These are phyloP conservation scores for Erpetoichthys calabaricus DNA, from an alignment of 2,797 vertebrate species.

Conservation along the genomic window DNA sequence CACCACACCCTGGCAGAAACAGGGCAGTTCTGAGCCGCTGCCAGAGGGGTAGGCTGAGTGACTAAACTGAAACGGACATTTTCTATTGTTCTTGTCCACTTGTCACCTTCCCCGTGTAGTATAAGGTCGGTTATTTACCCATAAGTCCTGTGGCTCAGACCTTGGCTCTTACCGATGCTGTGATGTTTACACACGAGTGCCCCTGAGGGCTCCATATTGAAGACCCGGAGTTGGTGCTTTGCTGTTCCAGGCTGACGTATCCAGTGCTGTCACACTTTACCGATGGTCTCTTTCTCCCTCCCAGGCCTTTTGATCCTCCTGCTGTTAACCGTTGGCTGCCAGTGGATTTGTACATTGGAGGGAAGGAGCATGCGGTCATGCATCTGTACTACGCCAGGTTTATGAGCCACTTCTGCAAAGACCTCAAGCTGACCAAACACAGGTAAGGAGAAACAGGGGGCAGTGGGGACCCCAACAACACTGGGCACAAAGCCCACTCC, in stretches of 20 bases:
- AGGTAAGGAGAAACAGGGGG: slow-evolving; percentile 44
- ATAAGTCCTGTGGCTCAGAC: no score
- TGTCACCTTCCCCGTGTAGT: no score
- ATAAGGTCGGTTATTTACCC: no score
- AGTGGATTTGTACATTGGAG: slow-evolving; percentile 88
- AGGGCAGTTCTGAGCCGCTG: no score
- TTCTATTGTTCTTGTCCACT: no score
- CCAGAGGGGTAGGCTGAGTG: no score
- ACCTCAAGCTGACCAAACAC: slow-evolving; percentile 69
- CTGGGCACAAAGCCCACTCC: neutral
- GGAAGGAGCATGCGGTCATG: slow-evolving; percentile 95
- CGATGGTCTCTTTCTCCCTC: slow-evolving; percentile 12
- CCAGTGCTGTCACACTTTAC: neutral
- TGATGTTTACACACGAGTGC: no score
- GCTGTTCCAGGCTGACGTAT: neutral
- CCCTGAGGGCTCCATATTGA: neutral
- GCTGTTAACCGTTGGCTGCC: slow-evolving; percentile 82
- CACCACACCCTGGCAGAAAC: no score
- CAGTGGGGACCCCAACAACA: no score
- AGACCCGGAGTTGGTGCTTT: neutral
- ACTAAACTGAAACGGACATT: no score
- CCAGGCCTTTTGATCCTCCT: slow-evolving; percentile 64
- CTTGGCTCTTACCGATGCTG: neutral
- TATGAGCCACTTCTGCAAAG: slow-evolving; percentile 80
- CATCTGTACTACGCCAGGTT: slow-evolving; percentile 92